Evolutionary conservation across 2,797 vertebrate species (phyloP), one percentile per base, ranked within the genome.

Genomic region (Synanceia verrucosa): DNA sequence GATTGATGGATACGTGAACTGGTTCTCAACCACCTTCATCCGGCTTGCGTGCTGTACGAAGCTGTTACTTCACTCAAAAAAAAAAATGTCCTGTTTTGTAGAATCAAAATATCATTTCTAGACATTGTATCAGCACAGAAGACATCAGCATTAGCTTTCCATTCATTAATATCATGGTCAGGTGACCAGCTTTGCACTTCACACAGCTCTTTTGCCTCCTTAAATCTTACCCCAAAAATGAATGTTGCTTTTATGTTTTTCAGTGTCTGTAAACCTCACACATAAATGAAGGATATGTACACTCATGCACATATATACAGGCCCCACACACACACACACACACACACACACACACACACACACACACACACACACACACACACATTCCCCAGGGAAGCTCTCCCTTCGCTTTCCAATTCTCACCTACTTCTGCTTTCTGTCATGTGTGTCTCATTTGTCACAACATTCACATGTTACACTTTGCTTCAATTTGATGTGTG

Each of bases 401-500:
- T 82, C 73, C 78, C 76, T 85, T 82, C 77, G 63, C 89, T 90
- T 92, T 89, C 85, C 93, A 93, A 94, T 94, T 94, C 90, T 91
- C 93, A 94, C 92, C 90, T 92, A 83, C 87, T 84, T 85, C 81
- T 90, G 81, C 87, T 92, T 86, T 89, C 82, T 89, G 86, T 86
- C 87, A 83, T 86, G 88, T 88, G 84, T 78, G 81, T 88, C 90
- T 91, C 82, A 85, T 89, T 93, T 92, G 91, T 93, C 91, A 92
- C 90, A 92, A 91, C 92, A 91, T 92, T 93, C 91, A 90, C 89
- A 87, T 92, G 91, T 93, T 91, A 92, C 88, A 90, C 86, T 93
- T 94, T 94, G 69, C 89, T 86, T 91, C 93, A 94, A 93, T 94
- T 93, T 93, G 93, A 94, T 89, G 94, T 94, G 93, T 93, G 91